A percentile compares a stretch with the other conserved stretches of the same genome.
Conservation (phyloP, 2,113 vertebrate genomes). For the Cavia porcellus region DNA sequence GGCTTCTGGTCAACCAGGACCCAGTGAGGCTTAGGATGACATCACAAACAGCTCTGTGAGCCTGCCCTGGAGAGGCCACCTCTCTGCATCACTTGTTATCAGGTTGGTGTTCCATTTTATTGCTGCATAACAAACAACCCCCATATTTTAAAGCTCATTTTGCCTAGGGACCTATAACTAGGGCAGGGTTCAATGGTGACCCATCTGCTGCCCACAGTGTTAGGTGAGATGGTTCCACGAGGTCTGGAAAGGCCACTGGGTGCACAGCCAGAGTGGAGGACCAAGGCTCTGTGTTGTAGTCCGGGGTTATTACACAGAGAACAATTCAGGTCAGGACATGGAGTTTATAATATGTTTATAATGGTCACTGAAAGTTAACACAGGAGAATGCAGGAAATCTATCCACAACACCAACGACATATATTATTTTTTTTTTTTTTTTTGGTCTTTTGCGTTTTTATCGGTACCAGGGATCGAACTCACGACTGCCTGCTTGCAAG, state of each 20-base stretch:
- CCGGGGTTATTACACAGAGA: no score
- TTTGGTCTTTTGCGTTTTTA: no score
- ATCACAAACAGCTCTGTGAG: slow-evolving; percentile 60
- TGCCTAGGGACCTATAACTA: not conserved
- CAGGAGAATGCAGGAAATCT: no score
- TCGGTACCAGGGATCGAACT: no score
- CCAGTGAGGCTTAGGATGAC: slow-evolving; percentile 9
- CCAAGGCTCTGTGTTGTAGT: not conserved
- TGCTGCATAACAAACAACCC: not conserved
- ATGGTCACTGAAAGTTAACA: no score
- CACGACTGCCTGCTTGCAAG: no score
- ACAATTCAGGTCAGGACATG: no score
- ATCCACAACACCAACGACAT: no score
- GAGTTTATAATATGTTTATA: no score
- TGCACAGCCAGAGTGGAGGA: not conserved
- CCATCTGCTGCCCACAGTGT: not conserved
- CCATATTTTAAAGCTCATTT: not conserved
- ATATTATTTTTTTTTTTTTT: no score
- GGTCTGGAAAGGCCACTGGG: not conserved
- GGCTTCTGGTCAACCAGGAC: not conserved
- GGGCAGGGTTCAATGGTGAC: not conserved
- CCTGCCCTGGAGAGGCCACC: not conserved
- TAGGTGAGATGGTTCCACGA: not conserved
- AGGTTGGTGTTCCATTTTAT: not conserved
- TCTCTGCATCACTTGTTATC: not conserved